Evolutionary conservation across 2,888 invertebrate genomes (phyloP).

Genomic region (Thecocarcelia acutangulata): DNA sequence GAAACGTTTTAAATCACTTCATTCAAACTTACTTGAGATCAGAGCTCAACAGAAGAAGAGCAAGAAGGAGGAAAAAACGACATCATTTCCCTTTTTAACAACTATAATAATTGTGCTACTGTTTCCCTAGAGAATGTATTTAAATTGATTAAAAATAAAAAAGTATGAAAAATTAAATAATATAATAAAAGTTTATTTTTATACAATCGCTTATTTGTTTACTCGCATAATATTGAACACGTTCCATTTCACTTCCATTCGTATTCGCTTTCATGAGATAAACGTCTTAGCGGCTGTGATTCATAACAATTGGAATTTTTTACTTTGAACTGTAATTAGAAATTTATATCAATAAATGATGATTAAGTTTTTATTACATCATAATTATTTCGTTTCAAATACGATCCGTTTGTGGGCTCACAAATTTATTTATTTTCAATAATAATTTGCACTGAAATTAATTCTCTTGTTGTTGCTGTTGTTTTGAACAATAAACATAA

Average conservation of each 20-base stretch:
- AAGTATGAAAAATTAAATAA: not conserved
- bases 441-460: too few relatives aligned
- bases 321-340: slow-evolving; percentile 8
- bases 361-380: slow-evolving; percentile 20
- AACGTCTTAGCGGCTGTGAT: slow-evolving; percentile 26
- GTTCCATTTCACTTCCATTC: not conserved
- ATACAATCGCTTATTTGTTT: slow-evolving; percentile 10
- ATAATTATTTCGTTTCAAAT: slow-evolving; percentile 20
- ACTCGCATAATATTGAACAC: slow-evolving; percentile 7
- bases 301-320: slow-evolving; percentile 51
- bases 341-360: slow-evolving; percentile 12
- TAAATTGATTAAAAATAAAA: slow-evolving; percentile 16
- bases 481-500: not conserved
- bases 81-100: too few relatives aligned
- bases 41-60: too few relatives aligned
- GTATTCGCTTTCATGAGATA: not conserved
- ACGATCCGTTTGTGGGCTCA: not conserved
- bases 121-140: not conserved
- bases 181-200: not conserved
- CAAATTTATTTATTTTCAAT: not conserved
- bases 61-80: too few relatives aligned
- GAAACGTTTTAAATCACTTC: too few relatives aligned
- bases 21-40: too few relatives aligned
- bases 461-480: too few relatives aligned
- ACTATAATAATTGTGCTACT: too few relatives aligned